phyloP scores from a whole-genome alignment of 35 echinoderm and acorn worm species.

The Heliocidaris erythrogramma region DNA sequence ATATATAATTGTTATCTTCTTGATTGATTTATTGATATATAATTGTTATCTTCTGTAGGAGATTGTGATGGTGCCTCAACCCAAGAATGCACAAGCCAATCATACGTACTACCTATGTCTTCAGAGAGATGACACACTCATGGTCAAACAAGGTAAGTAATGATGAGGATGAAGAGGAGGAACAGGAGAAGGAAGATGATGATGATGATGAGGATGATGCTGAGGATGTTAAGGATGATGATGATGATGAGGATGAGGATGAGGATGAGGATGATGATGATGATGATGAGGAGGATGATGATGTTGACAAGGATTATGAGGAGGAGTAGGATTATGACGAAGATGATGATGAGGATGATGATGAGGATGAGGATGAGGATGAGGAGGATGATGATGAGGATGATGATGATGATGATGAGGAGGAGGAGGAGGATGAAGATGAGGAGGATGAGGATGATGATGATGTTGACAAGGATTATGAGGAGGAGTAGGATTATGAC shows the following conservation, averaged over 20 bases:
- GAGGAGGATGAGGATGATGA: neutral
- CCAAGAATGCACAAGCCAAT: conserved; percentile 76
- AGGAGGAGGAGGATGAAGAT: neutral
- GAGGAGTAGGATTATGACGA: neutral
- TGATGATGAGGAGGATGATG: neutral
- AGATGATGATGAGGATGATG: neutral
- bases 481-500: neutral
- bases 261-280: neutral
- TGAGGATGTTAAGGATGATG: neutral
- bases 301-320: neutral
- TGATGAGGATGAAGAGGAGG: neutral
- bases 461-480: neutral
- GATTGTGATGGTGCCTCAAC: conserved; percentile 88
- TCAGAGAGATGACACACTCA: conserved; percentile 82
- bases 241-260: neutral
- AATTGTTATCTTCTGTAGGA: conserved; percentile 52
- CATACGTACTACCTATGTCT: conserved; percentile 88
- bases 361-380: neutral
- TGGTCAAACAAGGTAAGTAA: conserved; percentile 84
- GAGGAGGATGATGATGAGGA: neutral
- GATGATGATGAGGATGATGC: neutral
- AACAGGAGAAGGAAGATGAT: neutral
- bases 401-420: neutral
- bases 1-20: neutral
- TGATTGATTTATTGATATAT: too few relatives aligned